A percentile compares a stretch with the other conserved stretches of the same genome.
Conservation (phyloP, 2,113 vertebrate genomes). For the Synchiropus splendidus region DNA sequence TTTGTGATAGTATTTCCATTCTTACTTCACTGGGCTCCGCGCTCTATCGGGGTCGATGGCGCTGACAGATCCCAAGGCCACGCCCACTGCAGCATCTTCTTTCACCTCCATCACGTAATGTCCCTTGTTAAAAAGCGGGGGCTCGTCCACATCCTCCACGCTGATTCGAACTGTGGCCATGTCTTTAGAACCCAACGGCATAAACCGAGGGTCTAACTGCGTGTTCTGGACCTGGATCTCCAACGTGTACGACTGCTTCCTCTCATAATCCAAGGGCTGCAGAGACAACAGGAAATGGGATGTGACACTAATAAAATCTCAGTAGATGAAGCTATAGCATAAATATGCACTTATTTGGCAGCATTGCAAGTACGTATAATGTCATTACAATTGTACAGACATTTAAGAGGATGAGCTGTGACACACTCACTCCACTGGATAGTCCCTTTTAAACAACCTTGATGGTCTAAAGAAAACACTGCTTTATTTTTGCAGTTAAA, state of each 20-base stretch:
- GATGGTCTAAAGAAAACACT: too few species aligned
- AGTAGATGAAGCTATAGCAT: too few species aligned
- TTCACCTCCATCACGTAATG: conserved; percentile 83
- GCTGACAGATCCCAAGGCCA: conserved; percentile 73
- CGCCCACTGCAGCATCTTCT: conserved; percentile 77
- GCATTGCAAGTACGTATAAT: too few species aligned
- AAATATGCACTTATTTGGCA: too few species aligned
- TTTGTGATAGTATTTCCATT: too few species aligned
- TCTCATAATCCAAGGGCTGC: conserved; percentile 87
- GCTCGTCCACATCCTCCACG: conserved; percentile 89
- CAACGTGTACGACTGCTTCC: conserved; percentile 77
- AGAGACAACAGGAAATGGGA: neutral
- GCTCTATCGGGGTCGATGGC: conserved; percentile 81
- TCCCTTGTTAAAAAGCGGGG: conserved; percentile 78
- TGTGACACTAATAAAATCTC: too few species aligned
- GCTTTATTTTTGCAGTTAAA: too few species aligned
- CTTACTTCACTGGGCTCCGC: conserved; percentile 83
- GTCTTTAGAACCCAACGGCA: conserved; percentile 74
- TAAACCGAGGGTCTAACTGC: conserved; percentile 73
- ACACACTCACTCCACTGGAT: too few species aligned
- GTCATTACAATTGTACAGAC: too few species aligned
- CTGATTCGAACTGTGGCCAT: conserved; percentile 73
- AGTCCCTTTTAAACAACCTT: too few species aligned
- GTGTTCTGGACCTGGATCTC: conserved; percentile 86
- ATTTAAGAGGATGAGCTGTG: too few species aligned